phyloP scores from a whole-genome alignment of 2,888 invertebrate species.

The Cheilosia urbana region DNA sequence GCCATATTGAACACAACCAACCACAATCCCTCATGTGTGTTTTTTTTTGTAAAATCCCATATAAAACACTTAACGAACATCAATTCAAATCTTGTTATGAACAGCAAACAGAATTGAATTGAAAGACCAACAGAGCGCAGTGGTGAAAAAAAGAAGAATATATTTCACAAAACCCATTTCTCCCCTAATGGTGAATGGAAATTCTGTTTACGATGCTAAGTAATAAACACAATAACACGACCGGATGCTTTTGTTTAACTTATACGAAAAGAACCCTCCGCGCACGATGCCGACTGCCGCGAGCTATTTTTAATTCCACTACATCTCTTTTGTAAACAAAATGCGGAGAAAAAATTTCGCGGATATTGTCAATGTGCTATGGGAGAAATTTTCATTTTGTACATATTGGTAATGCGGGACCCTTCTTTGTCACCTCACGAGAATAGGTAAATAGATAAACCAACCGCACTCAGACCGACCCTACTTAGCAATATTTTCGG shows the following conservation, averaged over 20 bases:
- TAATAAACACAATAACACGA: constrained; percentile 74
- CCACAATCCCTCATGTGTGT: constrained; percentile 21
- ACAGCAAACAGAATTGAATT: constrained; percentile 52
- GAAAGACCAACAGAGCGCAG: constrained; percentile 27
- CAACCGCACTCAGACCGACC: background rate
- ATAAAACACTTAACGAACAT: constrained; percentile 47
- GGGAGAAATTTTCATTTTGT: background rate
- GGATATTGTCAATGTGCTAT: constrained; percentile 29
- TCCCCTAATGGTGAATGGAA: constrained; percentile 56
- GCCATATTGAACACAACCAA: too few species aligned
- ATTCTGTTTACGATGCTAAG: constrained; percentile 72
- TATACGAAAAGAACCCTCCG: constrained; percentile 60
- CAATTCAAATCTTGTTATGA: constrained; percentile 68
- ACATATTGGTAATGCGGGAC: background rate
- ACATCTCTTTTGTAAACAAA: constrained; percentile 31
- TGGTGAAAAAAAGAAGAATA: constrained; percentile 12
- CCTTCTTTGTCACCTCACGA: background rate
- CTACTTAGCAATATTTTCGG: constrained; percentile 21
- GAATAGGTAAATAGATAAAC: background rate
- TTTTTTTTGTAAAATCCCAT: constrained; percentile 15
- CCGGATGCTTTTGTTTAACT: constrained; percentile 75
- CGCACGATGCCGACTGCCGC: constrained; percentile 7
- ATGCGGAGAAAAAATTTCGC: constrained; percentile 11
- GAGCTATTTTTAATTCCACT: constrained; percentile 71
- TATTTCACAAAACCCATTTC: constrained; percentile 46